Conservation (phyloP, 2,113 vertebrate species). For the Anguilla japonica region DNA sequence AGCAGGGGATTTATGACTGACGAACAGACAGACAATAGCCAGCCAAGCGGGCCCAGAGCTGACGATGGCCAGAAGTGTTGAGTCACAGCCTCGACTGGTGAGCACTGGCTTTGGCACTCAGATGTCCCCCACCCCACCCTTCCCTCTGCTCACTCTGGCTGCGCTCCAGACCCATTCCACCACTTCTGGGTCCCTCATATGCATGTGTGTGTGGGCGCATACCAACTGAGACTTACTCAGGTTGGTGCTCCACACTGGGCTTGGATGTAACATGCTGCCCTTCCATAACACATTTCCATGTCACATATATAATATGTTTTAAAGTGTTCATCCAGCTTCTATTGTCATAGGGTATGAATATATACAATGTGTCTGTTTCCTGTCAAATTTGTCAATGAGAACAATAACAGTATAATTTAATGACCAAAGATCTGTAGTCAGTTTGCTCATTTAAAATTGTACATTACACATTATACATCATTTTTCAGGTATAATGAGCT, state of each 20-base stretch:
- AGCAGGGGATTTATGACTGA: slow-evolving; percentile 58
- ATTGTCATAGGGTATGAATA: not conserved
- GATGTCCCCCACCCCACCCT: not conserved
- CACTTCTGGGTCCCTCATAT: not conserved
- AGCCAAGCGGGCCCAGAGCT: slow-evolving; percentile 36
- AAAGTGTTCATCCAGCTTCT: not conserved
- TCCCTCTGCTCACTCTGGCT: not conserved
- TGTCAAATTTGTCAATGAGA: not conserved
- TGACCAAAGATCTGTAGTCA: not conserved
- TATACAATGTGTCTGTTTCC: not conserved
- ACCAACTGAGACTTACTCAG: not conserved
- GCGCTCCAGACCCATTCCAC: not conserved
- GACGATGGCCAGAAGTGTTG: slow-evolving; percentile 46
- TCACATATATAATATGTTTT: not conserved
- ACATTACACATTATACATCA: not conserved
- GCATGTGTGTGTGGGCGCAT: not conserved
- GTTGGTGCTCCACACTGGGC: not conserved
- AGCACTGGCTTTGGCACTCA: slow-evolving; percentile 24
- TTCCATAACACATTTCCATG: not conserved
- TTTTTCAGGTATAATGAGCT: not conserved
- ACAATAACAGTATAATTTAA: not conserved
- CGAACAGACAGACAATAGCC: slow-evolving; percentile 59
- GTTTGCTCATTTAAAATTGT: not conserved
- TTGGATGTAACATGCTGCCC: not conserved
- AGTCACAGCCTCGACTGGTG: slow-evolving; percentile 41